These are phyloP conservation scores for Drosophila cracens DNA, from an alignment of 2,888 invertebrate genomes.

Conservation along the genomic window DNA sequence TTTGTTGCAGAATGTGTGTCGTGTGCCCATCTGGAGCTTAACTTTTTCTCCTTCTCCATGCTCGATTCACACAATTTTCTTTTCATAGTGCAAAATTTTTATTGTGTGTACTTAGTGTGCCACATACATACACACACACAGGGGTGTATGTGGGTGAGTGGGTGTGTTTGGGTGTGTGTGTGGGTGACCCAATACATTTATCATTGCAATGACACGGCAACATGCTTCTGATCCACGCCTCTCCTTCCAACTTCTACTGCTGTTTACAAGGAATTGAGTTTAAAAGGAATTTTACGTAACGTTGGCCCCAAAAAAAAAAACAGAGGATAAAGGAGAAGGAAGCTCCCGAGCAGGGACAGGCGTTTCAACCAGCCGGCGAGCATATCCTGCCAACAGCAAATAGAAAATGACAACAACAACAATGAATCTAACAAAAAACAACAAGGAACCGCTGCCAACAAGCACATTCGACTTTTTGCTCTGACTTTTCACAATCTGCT, in stretches of 20 bases:
- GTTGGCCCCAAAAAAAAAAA: constrained; percentile 8
- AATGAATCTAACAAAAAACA: constrained; percentile 31
- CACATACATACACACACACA: neutral
- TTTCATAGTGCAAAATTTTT: constrained; percentile 53
- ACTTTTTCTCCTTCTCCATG: neutral
- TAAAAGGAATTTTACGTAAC: constrained; percentile 66
- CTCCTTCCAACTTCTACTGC: neutral
- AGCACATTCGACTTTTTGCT: constrained; percentile 56
- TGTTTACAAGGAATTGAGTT: constrained; percentile 41
- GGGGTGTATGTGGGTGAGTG: constrained; percentile 8
- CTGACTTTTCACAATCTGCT: constrained; percentile 38
- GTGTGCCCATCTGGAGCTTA: constrained; percentile 9
- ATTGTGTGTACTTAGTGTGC: constrained; percentile 53
- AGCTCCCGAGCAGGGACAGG: constrained; percentile 16
- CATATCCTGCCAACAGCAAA: constrained; percentile 60
- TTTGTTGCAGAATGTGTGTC: constrained; percentile 15
- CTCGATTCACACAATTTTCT: constrained; percentile 66
- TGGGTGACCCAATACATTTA: constrained; percentile 72
- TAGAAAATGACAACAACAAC: constrained; percentile 54
- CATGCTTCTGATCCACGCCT: constrained; percentile 47
- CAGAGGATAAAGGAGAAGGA: neutral
- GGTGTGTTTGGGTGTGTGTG: constrained; percentile 5
- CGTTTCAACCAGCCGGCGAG: constrained; percentile 41
- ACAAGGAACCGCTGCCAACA: constrained; percentile 21
- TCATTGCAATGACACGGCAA: constrained; percentile 77